Evolutionary conservation across 2,113 vertebrate species (phyloP).

Genomic region (Phocoena sinus): DNA sequence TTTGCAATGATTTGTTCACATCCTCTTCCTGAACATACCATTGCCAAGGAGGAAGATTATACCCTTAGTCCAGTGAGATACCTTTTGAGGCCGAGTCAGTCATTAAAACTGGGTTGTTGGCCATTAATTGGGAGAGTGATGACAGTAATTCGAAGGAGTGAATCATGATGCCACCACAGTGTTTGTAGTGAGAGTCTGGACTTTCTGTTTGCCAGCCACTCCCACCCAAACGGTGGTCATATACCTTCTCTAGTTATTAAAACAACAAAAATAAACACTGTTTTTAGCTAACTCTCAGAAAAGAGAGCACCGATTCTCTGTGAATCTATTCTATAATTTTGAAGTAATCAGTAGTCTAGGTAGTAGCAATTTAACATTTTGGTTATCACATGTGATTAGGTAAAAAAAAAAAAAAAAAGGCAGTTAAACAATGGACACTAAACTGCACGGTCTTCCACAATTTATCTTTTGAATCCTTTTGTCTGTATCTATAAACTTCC

Average conservation of each 20-base stretch:
- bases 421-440: not conserved
- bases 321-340: not conserved
- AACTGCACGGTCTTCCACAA: not conserved
- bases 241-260: not conserved
- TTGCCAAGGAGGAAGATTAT: not conserved
- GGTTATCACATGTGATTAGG: not conserved
- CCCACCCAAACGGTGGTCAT: not conserved
- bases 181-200: not conserved
- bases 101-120: not conserved
- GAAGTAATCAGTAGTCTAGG: not conserved
- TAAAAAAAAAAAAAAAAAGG: not conserved
- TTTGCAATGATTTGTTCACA: not conserved
- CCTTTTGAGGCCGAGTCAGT: not conserved
- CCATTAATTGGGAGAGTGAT: not conserved
- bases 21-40: not conserved
- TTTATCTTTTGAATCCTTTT: not conserved
- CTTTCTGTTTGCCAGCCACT: not conserved
- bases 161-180: fast-evolving
- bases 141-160: not conserved
- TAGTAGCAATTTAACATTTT: not conserved
- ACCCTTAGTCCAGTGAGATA: not conserved
- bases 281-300: not conserved
- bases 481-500: not conserved
- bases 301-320: not conserved
- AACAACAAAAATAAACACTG: not conserved